phyloP scores from a whole-genome alignment of 2,797 vertebrate genomes.

The Xenops minutus region DNA sequence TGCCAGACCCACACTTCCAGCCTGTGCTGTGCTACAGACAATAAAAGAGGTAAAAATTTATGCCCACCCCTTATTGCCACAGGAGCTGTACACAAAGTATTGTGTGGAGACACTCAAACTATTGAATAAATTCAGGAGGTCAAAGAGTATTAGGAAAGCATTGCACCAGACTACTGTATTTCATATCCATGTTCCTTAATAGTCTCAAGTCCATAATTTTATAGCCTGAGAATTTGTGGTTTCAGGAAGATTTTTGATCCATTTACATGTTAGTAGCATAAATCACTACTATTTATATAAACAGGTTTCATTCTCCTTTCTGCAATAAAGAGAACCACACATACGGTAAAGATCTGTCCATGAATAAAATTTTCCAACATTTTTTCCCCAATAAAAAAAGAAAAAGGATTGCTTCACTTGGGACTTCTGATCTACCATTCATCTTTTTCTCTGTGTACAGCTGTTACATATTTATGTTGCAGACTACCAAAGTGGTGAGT shows the following conservation, averaged over 20 bases:
- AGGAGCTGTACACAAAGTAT: neutral
- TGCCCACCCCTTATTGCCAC: neutral
- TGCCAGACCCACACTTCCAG: neutral
- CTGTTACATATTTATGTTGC: neutral
- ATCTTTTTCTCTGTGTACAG: neutral
- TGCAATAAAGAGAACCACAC: neutral
- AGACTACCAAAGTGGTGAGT: neutral
- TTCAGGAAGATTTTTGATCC: neutral
- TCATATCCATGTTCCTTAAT: neutral
- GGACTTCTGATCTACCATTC: neutral
- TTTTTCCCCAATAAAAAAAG: neutral
- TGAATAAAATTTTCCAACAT: neutral
- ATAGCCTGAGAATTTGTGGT: neutral
- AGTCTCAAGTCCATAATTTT: neutral
- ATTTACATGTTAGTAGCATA: neutral
- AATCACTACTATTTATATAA: neutral
- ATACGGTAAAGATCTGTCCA: neutral
- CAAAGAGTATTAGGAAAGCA: neutral
- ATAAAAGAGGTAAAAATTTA: neutral
- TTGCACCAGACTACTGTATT: neutral
- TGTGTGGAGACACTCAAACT: neutral
- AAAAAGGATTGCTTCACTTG: neutral
- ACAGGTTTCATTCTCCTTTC: neutral
- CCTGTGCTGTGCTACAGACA: neutral
- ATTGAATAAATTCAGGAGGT: neutral